Evolutionary conservation across 2,113 vertebrate genomes (phyloP).

Genomic region (Corapipo altera): DNA sequence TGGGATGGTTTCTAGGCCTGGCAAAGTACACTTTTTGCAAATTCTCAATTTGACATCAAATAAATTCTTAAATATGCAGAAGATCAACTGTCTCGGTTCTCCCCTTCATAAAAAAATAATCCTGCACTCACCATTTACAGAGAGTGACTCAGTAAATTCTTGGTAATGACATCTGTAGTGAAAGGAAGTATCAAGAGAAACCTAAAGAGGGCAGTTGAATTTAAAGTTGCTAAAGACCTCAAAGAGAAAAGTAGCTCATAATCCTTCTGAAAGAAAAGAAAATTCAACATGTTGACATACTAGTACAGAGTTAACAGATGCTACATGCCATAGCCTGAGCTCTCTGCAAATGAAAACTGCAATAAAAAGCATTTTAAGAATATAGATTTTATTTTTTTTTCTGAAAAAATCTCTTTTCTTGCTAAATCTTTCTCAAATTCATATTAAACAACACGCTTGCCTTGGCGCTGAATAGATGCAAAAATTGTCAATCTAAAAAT

Average conservation of each 20-base stretch:
- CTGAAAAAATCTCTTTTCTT: neutral
- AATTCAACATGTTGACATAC: neutral
- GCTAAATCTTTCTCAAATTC: slow-evolving; percentile 20
- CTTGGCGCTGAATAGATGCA: slow-evolving; percentile 37
- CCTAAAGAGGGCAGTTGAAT: neutral
- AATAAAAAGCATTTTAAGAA: neutral
- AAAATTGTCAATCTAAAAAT: slow-evolving; percentile 36
- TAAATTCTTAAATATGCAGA: slow-evolving; percentile 43
- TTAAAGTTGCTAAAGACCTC: slow-evolving; percentile 27
- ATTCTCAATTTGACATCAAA: slow-evolving; percentile 34
- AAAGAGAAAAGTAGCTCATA: slow-evolving; percentile 35
- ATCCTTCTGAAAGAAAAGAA: neutral
- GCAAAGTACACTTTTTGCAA: neutral
- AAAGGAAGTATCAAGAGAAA: slow-evolving; percentile 52
- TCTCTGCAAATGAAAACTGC: neutral
- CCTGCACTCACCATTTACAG: neutral
- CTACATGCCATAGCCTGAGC: neutral
- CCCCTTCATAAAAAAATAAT: neutral
- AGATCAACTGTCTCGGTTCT: neutral
- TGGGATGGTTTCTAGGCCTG: neutral
- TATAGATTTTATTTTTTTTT: neutral
- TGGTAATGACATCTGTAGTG: slow-evolving; percentile 7
- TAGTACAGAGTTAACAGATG: slow-evolving; percentile 5
- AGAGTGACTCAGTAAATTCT: slow-evolving; percentile 23
- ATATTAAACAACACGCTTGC: neutral